These are phyloP conservation scores for Valencia hispanica DNA, from an alignment of 2,797 vertebrate genomes.

Conservation along the genomic window DNA sequence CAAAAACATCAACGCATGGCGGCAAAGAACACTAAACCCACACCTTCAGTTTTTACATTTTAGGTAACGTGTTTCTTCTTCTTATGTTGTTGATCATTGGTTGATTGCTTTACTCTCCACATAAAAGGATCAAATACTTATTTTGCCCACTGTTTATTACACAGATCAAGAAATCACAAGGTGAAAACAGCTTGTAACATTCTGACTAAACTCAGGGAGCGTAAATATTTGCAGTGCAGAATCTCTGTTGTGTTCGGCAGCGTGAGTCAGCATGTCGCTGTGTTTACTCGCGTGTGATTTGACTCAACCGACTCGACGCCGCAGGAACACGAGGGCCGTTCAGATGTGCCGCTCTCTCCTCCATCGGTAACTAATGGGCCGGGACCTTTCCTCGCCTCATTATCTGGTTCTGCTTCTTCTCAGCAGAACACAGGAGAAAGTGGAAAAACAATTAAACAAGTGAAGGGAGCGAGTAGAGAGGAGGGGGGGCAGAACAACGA, in stretches of 20 bases:
- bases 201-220: constrained; percentile 4
- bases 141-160: constrained; percentile 4
- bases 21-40: neutral
- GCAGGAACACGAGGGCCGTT: constrained; percentile 48
- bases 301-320: constrained; percentile 32
- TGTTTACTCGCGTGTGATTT: constrained; percentile 28
- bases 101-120: neutral
- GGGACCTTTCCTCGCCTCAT: constrained; percentile 62
- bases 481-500: neutral
- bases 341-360: constrained; percentile 46
- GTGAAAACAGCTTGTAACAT: constrained; percentile 8
- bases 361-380: constrained; percentile 59
- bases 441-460: constrained; percentile 6
- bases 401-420: constrained; percentile 70
- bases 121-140: constrained; percentile 9
- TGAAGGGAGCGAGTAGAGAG: neutral
- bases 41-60: neutral
- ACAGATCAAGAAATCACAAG: neutral
- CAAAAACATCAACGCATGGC: neutral
- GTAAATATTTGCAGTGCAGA: neutral
- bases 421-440: constrained; percentile 38
- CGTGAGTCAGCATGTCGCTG: constrained; percentile 15
- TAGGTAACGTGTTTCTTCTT: neutral
- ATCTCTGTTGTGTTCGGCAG: neutral
- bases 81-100: neutral